phyloP scores from a whole-genome alignment of 2,888 invertebrate genomes.

The Luffia ferchaultella region DNA sequence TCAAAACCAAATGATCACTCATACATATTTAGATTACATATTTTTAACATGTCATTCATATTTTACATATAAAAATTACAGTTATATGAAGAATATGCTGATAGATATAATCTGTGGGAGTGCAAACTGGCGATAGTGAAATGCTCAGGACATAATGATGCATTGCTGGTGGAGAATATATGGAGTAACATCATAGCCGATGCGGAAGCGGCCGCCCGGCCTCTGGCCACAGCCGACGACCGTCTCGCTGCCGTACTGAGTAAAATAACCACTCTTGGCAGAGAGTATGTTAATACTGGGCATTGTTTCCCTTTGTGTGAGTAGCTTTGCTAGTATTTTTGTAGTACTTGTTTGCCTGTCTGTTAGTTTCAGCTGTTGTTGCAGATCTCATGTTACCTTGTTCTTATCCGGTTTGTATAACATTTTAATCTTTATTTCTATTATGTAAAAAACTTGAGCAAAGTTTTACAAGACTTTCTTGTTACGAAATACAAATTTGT shows the following conservation, averaged over 20 bases:
- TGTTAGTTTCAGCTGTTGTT: constrained; percentile 1
- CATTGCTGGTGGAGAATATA: constrained; percentile 85
- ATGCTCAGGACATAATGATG: constrained; percentile 92
- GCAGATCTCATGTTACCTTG: constrained; percentile 1
- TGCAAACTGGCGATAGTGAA: constrained; percentile 95
- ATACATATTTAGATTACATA: too few relatives aligned
- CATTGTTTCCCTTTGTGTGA: constrained; percentile 89
- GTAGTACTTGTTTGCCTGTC: neutral
- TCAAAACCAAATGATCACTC: too few relatives aligned
- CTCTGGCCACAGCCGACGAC: constrained; percentile 57
- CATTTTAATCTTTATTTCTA: constrained; percentile 13
- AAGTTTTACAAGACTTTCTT: too few relatives aligned
- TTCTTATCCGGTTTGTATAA: neutral
- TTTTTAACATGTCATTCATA: too few relatives aligned
- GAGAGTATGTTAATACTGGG: constrained; percentile 81
- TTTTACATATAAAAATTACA: too few relatives aligned
- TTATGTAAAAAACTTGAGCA: too few relatives aligned
- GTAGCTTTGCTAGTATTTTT: constrained; percentile 23
- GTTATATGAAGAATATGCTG: constrained; percentile 92
- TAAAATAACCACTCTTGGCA: constrained; percentile 79
- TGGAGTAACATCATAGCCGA: constrained; percentile 87
- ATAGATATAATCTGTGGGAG: constrained; percentile 89
- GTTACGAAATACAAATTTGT: too few relatives aligned
- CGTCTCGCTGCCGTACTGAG: constrained; percentile 73
- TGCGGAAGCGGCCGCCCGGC: constrained; percentile 53